A percentile compares a stretch with the other conserved stretches of the same genome.
These are phyloP conservation scores for Tricholaema leucomelas DNA, from an alignment of 2,113 vertebrate genomes.

Conservation along the genomic window DNA sequence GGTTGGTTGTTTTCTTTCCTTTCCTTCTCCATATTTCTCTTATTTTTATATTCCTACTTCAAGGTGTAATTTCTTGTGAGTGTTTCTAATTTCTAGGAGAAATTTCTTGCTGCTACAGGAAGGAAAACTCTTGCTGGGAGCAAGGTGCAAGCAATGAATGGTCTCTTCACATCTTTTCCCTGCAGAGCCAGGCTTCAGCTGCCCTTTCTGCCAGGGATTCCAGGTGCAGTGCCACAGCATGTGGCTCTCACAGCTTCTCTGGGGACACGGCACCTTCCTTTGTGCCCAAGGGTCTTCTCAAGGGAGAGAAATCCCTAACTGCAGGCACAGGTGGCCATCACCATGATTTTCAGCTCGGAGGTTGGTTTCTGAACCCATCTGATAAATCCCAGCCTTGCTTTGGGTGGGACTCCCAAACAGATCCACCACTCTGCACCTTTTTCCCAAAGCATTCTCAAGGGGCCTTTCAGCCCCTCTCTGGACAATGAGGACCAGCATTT, in stretches of 20 bases:
- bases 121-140: background rate
- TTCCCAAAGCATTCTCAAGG: background rate
- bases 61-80: background rate
- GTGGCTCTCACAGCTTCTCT: background rate
- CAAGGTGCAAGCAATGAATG: rapidly evolving
- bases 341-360: background rate
- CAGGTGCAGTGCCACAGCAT: rapidly evolving
- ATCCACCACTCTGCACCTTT: background rate
- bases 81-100: background rate
- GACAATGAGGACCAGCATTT: background rate
- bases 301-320: background rate
- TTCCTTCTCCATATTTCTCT: background rate
- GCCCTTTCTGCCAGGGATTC: background rate
- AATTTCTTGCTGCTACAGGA: background rate
- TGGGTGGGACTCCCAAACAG: background rate
- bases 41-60: background rate
- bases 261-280: background rate
- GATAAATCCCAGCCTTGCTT: background rate
- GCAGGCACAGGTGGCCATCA: background rate
- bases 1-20: background rate
- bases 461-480: background rate
- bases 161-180: background rate
- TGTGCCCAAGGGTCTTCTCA: rapidly evolving
- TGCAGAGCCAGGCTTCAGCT: rapidly evolving
- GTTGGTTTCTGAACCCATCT: background rate